Percentiles rank a stretch among this genome's conserved stretches.
These are phyloP conservation scores for Steinernema hermaphroditum DNA, from an alignment of 2,888 invertebrate genomes.

Conservation along the genomic window DNA sequence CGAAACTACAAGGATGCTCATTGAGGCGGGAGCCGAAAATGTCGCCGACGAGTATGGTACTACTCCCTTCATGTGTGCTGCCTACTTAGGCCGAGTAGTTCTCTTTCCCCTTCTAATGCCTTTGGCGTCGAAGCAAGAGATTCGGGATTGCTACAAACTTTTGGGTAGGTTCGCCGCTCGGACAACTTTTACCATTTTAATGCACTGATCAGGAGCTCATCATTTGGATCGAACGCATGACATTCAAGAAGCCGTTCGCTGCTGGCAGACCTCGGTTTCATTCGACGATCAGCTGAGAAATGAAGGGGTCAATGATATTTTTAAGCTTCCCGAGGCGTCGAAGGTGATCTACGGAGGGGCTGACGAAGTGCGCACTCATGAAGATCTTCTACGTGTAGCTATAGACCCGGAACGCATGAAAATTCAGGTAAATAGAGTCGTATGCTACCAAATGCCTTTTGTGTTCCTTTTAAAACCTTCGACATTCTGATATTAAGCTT, in stretches of 20 bases:
- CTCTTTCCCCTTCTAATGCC: conserved; percentile 26
- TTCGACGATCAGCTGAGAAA: conserved; percentile 33
- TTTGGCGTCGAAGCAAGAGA: neutral
- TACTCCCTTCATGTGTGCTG: conserved; percentile 89
- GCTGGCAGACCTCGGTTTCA: conserved; percentile 68
- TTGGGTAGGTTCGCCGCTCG: conserved; percentile 38
- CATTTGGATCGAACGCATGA: conserved; percentile 41
- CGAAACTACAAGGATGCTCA: conserved; percentile 84
- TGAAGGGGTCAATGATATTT: conserved; percentile 33
- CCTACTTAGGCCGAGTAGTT: conserved; percentile 74
- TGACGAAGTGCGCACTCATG: conserved; percentile 79
- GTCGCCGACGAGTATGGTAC: conserved; percentile 77
- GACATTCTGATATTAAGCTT: too few relatives aligned
- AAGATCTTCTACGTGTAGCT: conserved; percentile 81
- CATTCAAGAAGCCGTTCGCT: conserved; percentile 73
- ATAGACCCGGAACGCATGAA: conserved; percentile 93
- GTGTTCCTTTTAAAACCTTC: too few relatives aligned
- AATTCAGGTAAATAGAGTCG: conserved; percentile 75
- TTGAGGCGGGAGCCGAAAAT: conserved; percentile 86
- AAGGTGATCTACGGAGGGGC: conserved; percentile 81
- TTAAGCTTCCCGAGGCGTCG: conserved; percentile 43
- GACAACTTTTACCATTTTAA: conserved; percentile 30
- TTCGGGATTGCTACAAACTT: conserved; percentile 41
- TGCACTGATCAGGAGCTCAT: conserved; percentile 31
- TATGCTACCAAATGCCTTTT: too few relatives aligned